Percentiles rank a stretch among this genome's conserved stretches.
Conservation (phyloP, 1,140 invertebrate genomes). For the Whitmania pigra region DNA sequence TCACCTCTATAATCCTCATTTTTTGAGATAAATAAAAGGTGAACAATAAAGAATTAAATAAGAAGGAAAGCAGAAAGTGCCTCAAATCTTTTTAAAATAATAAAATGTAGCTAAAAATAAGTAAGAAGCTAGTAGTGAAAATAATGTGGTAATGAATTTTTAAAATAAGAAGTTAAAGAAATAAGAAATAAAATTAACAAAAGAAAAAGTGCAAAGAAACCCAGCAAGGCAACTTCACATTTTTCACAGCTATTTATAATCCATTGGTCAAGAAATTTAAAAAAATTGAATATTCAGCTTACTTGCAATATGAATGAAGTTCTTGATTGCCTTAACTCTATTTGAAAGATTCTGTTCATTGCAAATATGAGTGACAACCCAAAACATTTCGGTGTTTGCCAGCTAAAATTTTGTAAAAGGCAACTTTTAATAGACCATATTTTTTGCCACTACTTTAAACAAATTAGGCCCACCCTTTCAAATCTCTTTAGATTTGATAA, state of each 20-base stretch:
- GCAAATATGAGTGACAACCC: slow-evolving; percentile 96
- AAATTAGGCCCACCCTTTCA: not conserved
- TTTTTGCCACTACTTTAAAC: not conserved
- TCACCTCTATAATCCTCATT: too few relatives aligned
- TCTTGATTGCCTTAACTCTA: slow-evolving; percentile 91
- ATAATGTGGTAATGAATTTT: not conserved
- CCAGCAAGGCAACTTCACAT: too few relatives aligned
- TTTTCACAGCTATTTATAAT: too few relatives aligned
- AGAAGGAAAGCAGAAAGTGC: too few relatives aligned
- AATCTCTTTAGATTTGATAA: slow-evolving; percentile 3
- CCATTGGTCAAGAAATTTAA: not conserved
- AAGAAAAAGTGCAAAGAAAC: not conserved
- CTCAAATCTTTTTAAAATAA: too few relatives aligned
- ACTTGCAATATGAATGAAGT: slow-evolving; percentile 88
- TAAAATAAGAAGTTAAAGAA: not conserved
- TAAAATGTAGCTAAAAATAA: too few relatives aligned
- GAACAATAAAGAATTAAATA: too few relatives aligned
- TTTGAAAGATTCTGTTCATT: slow-evolving; percentile 79
- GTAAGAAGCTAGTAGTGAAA: not conserved
- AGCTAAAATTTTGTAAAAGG: slow-evolving; percentile 43
- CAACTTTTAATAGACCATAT: not conserved
- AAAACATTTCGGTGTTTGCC: slow-evolving; percentile 98
- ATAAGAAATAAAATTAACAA: not conserved
- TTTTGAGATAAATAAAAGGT: too few relatives aligned
- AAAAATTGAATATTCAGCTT: slow-evolving; percentile 28